These are phyloP conservation scores for Neodiprion pinetum DNA, from an alignment of 1,140 invertebrate species.

Conservation along the genomic window DNA sequence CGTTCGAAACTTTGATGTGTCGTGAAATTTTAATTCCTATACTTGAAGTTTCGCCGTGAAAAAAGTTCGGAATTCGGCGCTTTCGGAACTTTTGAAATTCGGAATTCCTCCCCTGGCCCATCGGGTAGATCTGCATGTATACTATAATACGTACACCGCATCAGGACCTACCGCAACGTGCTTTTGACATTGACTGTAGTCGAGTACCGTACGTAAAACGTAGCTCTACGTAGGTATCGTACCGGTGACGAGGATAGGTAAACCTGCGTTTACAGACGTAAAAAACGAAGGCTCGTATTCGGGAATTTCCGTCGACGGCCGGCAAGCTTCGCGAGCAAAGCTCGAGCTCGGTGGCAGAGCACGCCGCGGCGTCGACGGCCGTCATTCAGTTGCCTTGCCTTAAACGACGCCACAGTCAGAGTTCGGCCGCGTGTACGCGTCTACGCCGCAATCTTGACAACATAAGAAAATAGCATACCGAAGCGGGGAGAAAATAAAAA, in stretches of 20 bases:
- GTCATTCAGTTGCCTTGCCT: slow-evolving; percentile 7
- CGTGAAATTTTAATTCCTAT: too few species aligned
- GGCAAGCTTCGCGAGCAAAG: slow-evolving; percentile 4
- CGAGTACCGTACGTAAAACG: background rate
- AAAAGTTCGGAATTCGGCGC: too few species aligned
- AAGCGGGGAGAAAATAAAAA: too few species aligned
- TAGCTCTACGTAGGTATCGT: background rate
- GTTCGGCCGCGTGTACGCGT: background rate
- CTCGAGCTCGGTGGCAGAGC: background rate
- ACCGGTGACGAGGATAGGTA: background rate
- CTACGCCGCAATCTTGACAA: background rate
- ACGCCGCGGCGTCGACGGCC: background rate
- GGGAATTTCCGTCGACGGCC: slow-evolving; percentile 3
- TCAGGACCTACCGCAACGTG: background rate
- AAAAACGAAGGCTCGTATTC: background rate
- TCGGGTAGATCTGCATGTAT: too few species aligned
- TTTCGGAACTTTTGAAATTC: too few species aligned
- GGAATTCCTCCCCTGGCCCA: too few species aligned
- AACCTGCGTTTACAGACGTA: background rate
- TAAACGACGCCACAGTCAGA: slow-evolving; percentile 1
- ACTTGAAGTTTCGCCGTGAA: too few species aligned
- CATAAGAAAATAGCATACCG: too few species aligned
- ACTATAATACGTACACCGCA: background rate
- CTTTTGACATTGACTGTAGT: background rate
- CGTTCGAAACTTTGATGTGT: too few species aligned